Evolutionary conservation across 2,888 invertebrate species (phyloP).

Genomic region (Drosophila planitibia): DNA sequence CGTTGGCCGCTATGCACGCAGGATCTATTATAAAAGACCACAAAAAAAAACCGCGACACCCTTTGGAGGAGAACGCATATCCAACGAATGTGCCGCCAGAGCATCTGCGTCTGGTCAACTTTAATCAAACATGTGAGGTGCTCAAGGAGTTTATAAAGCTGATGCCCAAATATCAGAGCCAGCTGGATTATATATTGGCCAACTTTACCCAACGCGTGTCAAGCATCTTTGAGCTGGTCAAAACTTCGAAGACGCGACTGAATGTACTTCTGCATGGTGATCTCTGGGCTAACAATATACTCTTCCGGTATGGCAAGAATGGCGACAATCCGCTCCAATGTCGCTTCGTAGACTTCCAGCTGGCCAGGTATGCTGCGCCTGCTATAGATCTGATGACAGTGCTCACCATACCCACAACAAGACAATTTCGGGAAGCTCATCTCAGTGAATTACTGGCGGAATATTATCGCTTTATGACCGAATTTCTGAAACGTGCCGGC

Average conservation of each 20-base stretch:
- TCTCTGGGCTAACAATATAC: conserved; percentile 86
- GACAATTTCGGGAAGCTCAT: conserved; percentile 85
- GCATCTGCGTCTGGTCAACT: conserved; percentile 75
- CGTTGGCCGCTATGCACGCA: conserved; percentile 85
- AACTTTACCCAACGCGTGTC: conserved; percentile 73
- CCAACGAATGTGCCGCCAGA: conserved; percentile 66
- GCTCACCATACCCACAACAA: conserved; percentile 86
- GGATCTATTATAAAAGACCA: conserved; percentile 85
- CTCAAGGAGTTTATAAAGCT: conserved; percentile 77
- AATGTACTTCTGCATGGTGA: conserved; percentile 86
- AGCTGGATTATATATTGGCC: conserved; percentile 69
- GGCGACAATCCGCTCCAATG: conserved; percentile 86
- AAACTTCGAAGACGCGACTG: conserved; percentile 82
- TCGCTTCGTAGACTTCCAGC: conserved; percentile 90
- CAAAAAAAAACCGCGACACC: conserved; percentile 56
- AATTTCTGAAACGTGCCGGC: conserved; percentile 84
- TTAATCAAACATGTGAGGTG: conserved; percentile 77
- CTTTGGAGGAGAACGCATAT: conserved; percentile 84
- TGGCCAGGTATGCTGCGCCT: conserved; percentile 88
- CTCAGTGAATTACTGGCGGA: conserved; percentile 86
- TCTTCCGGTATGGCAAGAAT: conserved; percentile 83
- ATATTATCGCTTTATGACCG: conserved; percentile 87
- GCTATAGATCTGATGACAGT: conserved; percentile 87
- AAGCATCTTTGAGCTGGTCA: conserved; percentile 77
- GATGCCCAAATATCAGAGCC: conserved; percentile 79